Conservation (phyloP, 1,140 invertebrate genomes). For the Drosophila truncata region DNA sequence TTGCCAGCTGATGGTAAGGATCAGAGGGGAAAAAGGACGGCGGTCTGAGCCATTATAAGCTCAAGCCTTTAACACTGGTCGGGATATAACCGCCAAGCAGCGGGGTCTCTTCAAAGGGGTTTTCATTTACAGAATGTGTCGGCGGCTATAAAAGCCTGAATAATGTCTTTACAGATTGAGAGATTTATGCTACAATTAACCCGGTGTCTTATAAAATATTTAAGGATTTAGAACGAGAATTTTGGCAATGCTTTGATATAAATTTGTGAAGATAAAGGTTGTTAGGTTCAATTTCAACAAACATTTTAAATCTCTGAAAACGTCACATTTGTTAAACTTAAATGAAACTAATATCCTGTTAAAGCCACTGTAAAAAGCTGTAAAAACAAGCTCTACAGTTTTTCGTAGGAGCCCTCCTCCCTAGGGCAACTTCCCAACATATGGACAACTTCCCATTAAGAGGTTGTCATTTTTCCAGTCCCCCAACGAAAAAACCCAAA, state of each 20-base stretch:
- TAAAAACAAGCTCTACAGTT: too few relatives aligned
- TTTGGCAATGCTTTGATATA: background rate
- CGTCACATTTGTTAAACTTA: background rate
- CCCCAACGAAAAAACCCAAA: constrained; percentile 4
- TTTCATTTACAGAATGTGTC: constrained; percentile 15
- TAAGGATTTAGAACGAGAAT: background rate
- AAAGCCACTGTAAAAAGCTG: background rate
- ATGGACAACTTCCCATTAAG: constrained; percentile 48
- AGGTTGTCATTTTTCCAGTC: constrained; percentile 29
- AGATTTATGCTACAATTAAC: constrained; percentile 32
- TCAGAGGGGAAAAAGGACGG: background rate
- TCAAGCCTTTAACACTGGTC: constrained; percentile 31
- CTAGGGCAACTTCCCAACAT: constrained; percentile 21
- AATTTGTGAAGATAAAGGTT: background rate
- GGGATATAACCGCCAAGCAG: constrained; percentile 21
- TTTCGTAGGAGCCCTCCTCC: background rate
- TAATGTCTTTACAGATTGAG: constrained; percentile 24
- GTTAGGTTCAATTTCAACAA: background rate
- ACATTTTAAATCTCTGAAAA: background rate
- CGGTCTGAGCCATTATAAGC: constrained; percentile 23
- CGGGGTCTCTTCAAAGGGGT: constrained; percentile 1
- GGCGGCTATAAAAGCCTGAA: constrained; percentile 22
- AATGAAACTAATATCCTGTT: background rate
- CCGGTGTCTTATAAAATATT: background rate
- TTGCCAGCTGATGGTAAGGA: constrained; percentile 1